A percentile compares a stretch with the other conserved stretches of the same genome.
Conservation (phyloP, 2,113 vertebrate genomes). For the Eleginops maclovinus region DNA sequence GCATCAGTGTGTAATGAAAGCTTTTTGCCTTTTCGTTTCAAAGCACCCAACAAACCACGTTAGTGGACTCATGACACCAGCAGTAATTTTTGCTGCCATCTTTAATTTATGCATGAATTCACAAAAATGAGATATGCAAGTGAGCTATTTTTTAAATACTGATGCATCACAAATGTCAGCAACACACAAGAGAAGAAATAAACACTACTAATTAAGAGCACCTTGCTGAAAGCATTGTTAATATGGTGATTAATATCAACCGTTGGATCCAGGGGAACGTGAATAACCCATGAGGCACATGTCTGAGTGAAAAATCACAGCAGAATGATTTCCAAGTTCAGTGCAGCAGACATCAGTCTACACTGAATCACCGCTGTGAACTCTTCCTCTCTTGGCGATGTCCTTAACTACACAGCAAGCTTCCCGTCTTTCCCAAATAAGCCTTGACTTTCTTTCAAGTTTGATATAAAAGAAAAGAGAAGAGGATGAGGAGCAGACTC, state of each 20-base stretch:
- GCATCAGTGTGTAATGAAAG: slow-evolving; percentile 66
- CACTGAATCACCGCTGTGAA: slow-evolving; percentile 21
- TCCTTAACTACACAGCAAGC: slow-evolving; percentile 29
- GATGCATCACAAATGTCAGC: slow-evolving; percentile 4
- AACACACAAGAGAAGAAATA: slow-evolving; percentile 2
- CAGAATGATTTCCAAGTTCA: slow-evolving; percentile 42
- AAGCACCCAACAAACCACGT: slow-evolving; percentile 24
- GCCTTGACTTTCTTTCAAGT: slow-evolving; percentile 62
- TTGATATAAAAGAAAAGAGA: slow-evolving; percentile 51
- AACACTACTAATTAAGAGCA: slow-evolving; percentile 25
- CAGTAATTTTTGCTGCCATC: not conserved
- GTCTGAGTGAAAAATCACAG: slow-evolving; percentile 36
- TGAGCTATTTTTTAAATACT: not conserved
- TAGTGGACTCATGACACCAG: slow-evolving; percentile 12
- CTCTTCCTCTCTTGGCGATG: slow-evolving; percentile 17
- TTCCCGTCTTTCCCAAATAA: slow-evolving; percentile 37
- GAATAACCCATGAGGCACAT: slow-evolving; percentile 57
- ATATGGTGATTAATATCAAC: slow-evolving; percentile 51
- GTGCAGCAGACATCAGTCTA: slow-evolving; percentile 10
- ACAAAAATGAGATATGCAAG: slow-evolving; percentile 26
- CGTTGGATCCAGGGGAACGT: slow-evolving; percentile 31
- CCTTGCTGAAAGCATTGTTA: slow-evolving; percentile 36
- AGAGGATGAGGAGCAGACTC: slow-evolving; percentile 35
- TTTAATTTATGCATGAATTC: slow-evolving; percentile 22
- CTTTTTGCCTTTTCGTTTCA: slow-evolving; percentile 59